Evolutionary conservation across 2,888 invertebrate species (phyloP).

Genomic region (Apocheima hispidaria): DNA sequence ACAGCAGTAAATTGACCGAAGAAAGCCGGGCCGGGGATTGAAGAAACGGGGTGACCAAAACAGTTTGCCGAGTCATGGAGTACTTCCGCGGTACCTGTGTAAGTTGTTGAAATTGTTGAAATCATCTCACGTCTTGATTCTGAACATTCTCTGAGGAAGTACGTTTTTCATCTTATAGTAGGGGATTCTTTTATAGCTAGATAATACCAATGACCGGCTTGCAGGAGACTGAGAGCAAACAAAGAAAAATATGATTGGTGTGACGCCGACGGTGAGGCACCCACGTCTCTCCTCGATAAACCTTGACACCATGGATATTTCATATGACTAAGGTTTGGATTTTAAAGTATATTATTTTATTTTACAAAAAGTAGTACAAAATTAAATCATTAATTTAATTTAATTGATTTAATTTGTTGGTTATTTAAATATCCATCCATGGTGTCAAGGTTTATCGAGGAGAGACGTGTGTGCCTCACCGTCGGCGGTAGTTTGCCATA

Average conservation of each 20-base stretch:
- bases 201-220: conserved; percentile 63
- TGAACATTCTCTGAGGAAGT: no score
- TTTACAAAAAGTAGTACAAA: no score
- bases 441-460: conserved; percentile 23
- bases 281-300: conserved; percentile 51
- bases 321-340: conserved; percentile 2
- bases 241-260: conserved; percentile 77
- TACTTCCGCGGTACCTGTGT: no score
- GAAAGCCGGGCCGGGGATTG: no score
- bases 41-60: no score
- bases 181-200: conserved; percentile 32
- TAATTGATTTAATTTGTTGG: not conserved
- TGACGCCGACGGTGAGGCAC: conserved; percentile 58
- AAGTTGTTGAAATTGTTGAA: no score
- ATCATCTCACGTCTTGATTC: no score
- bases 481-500: no score
- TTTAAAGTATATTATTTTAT: not conserved
- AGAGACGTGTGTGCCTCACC: conserved; percentile 59
- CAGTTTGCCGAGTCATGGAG: no score
- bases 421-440: not conserved
- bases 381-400: no score
- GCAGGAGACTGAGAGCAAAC: conserved; percentile 72
- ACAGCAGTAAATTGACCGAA: no score
- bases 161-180: not conserved
- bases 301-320: conserved; percentile 4